These are phyloP conservation scores for Gallinago media DNA, from an alignment of 2,113 vertebrate species.

Conservation along the genomic window DNA sequence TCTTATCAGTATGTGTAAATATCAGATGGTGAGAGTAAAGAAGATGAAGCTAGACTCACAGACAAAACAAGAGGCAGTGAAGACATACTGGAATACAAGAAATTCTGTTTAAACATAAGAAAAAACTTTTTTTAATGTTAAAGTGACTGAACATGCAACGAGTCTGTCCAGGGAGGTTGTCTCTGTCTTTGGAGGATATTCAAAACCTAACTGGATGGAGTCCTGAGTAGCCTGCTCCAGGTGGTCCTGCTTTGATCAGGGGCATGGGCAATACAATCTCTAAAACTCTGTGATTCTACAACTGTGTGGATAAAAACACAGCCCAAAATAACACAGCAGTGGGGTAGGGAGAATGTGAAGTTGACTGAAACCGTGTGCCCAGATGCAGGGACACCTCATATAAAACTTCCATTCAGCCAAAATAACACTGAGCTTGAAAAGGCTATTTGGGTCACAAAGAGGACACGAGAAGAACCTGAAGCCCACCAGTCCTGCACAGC, in stretches of 20 bases:
- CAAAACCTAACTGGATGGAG: not conserved
- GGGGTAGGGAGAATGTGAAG: not conserved
- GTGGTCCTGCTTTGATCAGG: not conserved
- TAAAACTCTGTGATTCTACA: not conserved
- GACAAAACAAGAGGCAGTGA: not conserved
- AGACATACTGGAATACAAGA: not conserved
- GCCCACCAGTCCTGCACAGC: too few species aligned
- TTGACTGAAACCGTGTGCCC: not conserved
- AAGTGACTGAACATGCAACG: not conserved
- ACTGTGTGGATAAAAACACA: not conserved
- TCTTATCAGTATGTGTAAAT: not conserved
- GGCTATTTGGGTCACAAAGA: not conserved
- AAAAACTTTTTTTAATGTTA: not conserved
- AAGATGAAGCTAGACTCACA: not conserved
- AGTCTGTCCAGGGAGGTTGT: not conserved
- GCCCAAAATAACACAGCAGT: not conserved
- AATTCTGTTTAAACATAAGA: not conserved
- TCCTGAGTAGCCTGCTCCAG: too few species aligned
- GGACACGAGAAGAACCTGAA: not conserved
- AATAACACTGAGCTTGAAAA: not conserved
- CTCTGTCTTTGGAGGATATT: not conserved
- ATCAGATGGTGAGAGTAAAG: not conserved
- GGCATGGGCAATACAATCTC: not conserved
- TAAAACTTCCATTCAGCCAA: not conserved
- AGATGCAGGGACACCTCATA: not conserved